Base-by-base conservation (phyloP, 2,888 invertebrate genomes). In the Cyclophora punctaria region DNA sequence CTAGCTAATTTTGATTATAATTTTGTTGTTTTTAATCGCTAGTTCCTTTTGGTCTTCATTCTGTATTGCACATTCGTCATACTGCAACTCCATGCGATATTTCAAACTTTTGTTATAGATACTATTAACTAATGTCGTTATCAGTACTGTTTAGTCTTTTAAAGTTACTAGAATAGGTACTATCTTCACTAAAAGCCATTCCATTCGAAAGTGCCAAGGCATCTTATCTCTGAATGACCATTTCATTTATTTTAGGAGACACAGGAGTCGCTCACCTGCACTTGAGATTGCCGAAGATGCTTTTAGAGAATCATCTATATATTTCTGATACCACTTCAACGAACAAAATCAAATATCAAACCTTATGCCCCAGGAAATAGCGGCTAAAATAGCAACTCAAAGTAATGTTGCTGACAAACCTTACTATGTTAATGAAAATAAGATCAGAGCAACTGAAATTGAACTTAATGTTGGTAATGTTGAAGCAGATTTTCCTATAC, bases 211-310 rank as follows among this genome's bases (percentile, higher is more conserved):
- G 67, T 71, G 72, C 70, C 62, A 55, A 70, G 67, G 73, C 68
- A 78, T 74, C 71, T 81, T 80, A 84, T 85, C 84, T 80, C 57
- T 64, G 76, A 80, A 80, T 83, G 80, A 83, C 78, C 80, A 82
- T 81, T 79, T 79, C 73, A 82, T 85, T 83, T 87, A 87, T 87
- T 86, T 87, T 84, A 67, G 80, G 87, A 83, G 87, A 82, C 85
- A 79, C 82, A 73, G 75, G 71, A 83, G 82, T 83, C 81, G 80
- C 81, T 77, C 80, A 85, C 84, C 86, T 85, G 86, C 86, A 86
- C 86, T 86, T 73, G 81, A 84, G 74, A 77, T 69, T 70, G 62
- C 70, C 67, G 69, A 71, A 73, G 74, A 70, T 77, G 85, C 85
- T 86, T 85, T 86, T 84, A 86, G 76, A 74, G 72, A 66, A 73